A percentile compares a stretch with the other conserved stretches of the same genome.
phyloP scores from a whole-genome alignment of 2,797 vertebrate species.

The Pseudochirops cupreus region DNA sequence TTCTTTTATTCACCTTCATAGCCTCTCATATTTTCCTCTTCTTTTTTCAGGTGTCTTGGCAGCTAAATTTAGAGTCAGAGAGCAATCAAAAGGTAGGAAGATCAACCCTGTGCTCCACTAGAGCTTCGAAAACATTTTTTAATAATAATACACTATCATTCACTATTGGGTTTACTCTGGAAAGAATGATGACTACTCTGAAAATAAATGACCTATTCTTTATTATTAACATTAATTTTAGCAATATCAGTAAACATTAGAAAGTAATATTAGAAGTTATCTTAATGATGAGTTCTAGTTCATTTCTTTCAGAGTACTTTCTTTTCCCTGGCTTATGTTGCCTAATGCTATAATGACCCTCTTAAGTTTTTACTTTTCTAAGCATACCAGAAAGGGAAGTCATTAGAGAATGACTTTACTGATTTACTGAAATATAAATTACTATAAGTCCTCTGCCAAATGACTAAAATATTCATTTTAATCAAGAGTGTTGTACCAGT shows the following conservation, averaged over 20 bases:
- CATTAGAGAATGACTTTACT: too few species aligned
- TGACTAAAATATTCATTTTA: slow-evolving; percentile 54
- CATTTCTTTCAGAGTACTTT: slow-evolving; percentile 43
- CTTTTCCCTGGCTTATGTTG: slow-evolving; percentile 42
- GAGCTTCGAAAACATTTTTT: not conserved
- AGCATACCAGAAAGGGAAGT: slow-evolving; percentile 24
- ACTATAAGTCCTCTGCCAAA: slow-evolving; percentile 12
- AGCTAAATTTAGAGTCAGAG: not conserved
- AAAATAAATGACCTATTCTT: not conserved
- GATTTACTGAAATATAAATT: slow-evolving; percentile 39
- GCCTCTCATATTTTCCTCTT: not conserved
- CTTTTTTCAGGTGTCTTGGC: not conserved
- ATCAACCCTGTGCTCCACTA: not conserved
- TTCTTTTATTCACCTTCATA: slow-evolving; percentile 1
- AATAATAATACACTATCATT: not conserved
- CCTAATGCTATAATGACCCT: not conserved
- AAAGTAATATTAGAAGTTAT: not conserved
- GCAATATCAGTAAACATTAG: slow-evolving; percentile 8
- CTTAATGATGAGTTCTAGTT: not conserved
- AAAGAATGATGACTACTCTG: not conserved
- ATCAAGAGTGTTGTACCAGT: not conserved
- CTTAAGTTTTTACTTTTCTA: slow-evolving; percentile 12
- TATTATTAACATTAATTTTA: slow-evolving; percentile 40
- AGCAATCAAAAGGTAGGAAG: not conserved
- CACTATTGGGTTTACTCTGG: slow-evolving; percentile 25